Evolutionary conservation across 2,888 invertebrate genomes (phyloP).

Genomic region (Ochropleura plecta): DNA sequence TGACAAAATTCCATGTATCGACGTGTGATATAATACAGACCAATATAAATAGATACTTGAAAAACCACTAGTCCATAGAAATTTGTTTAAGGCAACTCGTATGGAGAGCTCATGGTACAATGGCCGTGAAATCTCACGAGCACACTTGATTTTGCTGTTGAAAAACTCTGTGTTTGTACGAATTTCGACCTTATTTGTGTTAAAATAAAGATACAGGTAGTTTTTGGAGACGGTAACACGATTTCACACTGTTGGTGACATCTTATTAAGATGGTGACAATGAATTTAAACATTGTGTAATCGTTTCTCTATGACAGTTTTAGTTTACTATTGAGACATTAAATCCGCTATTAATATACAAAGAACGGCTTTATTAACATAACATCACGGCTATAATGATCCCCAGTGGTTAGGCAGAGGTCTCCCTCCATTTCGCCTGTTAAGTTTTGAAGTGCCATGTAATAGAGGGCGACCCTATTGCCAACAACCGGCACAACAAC

Average conservation of each 20-base stretch:
- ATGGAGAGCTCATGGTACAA: constrained; percentile 8
- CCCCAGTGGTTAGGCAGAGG: neutral
- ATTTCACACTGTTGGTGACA: constrained; percentile 31
- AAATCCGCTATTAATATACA: neutral
- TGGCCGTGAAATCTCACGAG: constrained; percentile 18
- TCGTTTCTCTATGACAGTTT: constrained; percentile 22
- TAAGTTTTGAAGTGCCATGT: too few species aligned
- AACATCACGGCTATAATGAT: neutral
- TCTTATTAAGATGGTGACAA: constrained; percentile 32
- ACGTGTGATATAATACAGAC: constrained; percentile 24
- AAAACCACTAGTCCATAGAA: neutral
- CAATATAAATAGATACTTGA: neutral
- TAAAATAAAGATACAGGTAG: neutral
- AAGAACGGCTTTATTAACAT: neutral
- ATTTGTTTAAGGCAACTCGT: neutral
- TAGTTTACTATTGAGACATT: constrained; percentile 31
- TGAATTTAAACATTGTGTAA: constrained; percentile 37
- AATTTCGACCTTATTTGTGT: constrained; percentile 11
- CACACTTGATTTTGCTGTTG: constrained; percentile 26
- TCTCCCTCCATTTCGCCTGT: neutral
- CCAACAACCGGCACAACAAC: too few species aligned
- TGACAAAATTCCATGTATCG: constrained; percentile 39
- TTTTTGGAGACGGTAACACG: neutral
- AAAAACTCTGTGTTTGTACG: neutral
- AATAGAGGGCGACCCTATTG: too few species aligned